Percentiles rank a stretch among this genome's conserved stretches.
Conservation (phyloP, 2,113 vertebrate genomes). For the Petaurus breviceps region DNA sequence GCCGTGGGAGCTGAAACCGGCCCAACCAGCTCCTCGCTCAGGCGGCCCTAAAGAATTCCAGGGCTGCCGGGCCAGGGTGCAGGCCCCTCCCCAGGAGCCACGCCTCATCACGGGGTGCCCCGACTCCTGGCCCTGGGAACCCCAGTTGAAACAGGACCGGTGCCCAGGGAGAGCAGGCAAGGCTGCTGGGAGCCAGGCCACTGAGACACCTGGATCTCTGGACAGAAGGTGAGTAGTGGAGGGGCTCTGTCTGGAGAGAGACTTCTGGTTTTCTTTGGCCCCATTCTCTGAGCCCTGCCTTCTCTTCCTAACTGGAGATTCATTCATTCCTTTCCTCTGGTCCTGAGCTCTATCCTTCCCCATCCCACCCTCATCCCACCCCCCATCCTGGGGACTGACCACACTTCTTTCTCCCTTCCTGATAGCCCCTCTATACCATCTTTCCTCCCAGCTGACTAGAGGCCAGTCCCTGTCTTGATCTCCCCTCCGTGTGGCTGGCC, state of each 20-base stretch:
- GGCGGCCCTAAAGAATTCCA: slow-evolving; percentile 84
- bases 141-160: neutral
- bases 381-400: neutral
- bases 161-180: neutral
- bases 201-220: neutral
- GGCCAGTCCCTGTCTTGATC: neutral
- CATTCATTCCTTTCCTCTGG: neutral
- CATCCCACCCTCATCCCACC: neutral
- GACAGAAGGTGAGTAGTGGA: slow-evolving; percentile 64
- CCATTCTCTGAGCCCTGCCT: slow-evolving; percentile 9
- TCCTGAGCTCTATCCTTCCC: neutral
- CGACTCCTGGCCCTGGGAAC: slow-evolving; percentile 22
- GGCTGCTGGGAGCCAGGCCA: neutral
- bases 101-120: slow-evolving; percentile 75
- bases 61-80: slow-evolving; percentile 75
- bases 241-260: neutral
- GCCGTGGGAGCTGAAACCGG: slow-evolving; percentile 80
- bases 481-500: neutral
- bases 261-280: neutral
- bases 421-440: no score
- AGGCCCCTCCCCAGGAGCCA: slow-evolving; percentile 70
- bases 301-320: neutral
- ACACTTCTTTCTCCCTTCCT: neutral
- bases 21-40: slow-evolving; percentile 83
- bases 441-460: neutral